phyloP scores from a whole-genome alignment of 1,140 invertebrate species.

The Neuroterus valhalla region DNA sequence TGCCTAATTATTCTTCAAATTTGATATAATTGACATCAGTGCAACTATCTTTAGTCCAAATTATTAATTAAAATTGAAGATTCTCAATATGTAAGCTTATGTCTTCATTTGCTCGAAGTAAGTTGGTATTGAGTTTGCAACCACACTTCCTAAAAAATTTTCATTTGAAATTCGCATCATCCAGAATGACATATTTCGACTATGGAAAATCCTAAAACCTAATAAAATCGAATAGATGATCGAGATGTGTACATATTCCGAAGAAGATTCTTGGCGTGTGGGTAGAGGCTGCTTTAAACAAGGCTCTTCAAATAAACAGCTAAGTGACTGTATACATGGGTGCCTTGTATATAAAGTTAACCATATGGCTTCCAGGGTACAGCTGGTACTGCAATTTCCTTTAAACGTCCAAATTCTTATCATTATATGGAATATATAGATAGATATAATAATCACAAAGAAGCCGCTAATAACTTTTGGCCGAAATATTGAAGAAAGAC shows the following conservation, averaged over 20 bases:
- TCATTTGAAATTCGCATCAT: slow-evolving; percentile 11
- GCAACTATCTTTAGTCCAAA: background rate
- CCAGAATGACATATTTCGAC: background rate
- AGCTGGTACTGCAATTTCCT: slow-evolving; percentile 37
- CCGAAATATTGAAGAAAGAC: no score
- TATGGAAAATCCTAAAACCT: slow-evolving; percentile 65
- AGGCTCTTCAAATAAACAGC: slow-evolving; percentile 71
- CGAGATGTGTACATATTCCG: slow-evolving; percentile 59
- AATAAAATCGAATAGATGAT: slow-evolving; percentile 74
- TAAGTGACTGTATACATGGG: slow-evolving; percentile 66
- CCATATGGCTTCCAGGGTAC: slow-evolving; percentile 71
- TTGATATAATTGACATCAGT: no score
- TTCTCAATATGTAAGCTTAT: no score
- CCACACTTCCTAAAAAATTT: no score
- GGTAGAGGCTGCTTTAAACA: slow-evolving; percentile 66
- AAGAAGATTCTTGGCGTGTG: slow-evolving; percentile 68
- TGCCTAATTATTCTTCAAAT: no score
- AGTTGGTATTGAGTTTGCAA: no score
- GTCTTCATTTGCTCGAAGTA: no score
- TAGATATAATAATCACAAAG: no score
- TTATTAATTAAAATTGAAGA: slow-evolving; percentile 30
- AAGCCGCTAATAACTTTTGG: no score
- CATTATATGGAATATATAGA: no score
- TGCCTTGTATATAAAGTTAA: slow-evolving; percentile 69
- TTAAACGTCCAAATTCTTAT: slow-evolving; percentile 22